phyloP scores from a whole-genome alignment of 2,113 vertebrate genomes.

The Hepsetus odoe region DNA sequence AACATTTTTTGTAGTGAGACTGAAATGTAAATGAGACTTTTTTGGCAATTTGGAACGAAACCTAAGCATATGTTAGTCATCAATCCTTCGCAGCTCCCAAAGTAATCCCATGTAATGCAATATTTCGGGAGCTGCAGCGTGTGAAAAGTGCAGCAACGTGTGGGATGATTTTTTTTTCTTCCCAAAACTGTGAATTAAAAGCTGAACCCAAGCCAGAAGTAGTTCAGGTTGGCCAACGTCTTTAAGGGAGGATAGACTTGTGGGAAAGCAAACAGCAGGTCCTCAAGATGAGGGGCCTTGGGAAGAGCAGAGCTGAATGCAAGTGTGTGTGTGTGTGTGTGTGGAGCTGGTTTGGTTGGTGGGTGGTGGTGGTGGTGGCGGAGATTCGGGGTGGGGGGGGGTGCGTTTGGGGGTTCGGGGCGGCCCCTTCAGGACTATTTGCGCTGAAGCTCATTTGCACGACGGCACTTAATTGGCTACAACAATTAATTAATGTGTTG shows the following conservation, averaged over 20 bases:
- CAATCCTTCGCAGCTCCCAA: not conserved
- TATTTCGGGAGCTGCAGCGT: not conserved
- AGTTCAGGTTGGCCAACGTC: slow-evolving; percentile 60
- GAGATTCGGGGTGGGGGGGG: not conserved
- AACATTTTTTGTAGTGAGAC: not conserved
- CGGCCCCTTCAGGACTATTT: slow-evolving; percentile 96
- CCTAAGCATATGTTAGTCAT: not conserved
- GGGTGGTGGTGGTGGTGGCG: not conserved
- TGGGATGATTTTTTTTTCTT: not conserved
- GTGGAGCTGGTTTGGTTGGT: not conserved
- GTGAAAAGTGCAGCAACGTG: not conserved
- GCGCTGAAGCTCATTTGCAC: slow-evolving; percentile 97
- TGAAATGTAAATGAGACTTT: not conserved
- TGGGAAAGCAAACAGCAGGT: slow-evolving; percentile 63
- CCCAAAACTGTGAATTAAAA: not conserved
- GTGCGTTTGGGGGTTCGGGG: slow-evolving; percentile 61
- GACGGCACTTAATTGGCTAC: slow-evolving; percentile 99
- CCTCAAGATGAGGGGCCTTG: slow-evolving; percentile 62
- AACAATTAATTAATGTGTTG: slow-evolving; percentile 99
- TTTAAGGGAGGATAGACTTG: slow-evolving; percentile 74
- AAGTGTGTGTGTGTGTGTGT: slow-evolving; percentile 22
- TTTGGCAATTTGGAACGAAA: not conserved
- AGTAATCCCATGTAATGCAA: not conserved
- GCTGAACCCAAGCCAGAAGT: not conserved
- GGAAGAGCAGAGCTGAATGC: slow-evolving; percentile 73